Conservation (phyloP, 2,797 vertebrate genomes). For the Sebastes flavidus region DNA sequence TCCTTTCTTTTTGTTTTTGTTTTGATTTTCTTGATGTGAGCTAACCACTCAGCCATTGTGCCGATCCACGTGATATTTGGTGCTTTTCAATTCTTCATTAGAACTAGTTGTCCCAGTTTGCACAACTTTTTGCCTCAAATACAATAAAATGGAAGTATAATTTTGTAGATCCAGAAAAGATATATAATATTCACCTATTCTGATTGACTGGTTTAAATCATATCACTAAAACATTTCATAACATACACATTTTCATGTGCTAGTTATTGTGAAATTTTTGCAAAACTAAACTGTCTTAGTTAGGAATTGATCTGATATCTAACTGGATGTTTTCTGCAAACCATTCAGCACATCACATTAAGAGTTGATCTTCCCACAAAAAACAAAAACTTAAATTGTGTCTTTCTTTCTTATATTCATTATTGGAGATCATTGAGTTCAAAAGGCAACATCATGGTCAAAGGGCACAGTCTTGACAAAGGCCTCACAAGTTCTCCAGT, state of each 20-base stretch:
- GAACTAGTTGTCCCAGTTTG: background rate
- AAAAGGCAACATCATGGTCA: background rate
- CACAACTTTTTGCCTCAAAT: background rate
- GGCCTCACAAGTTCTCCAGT: background rate
- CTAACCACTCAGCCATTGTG: background rate
- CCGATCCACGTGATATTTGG: too few species aligned
- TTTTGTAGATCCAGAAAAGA: background rate
- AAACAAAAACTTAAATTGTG: background rate
- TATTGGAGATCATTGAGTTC: background rate
- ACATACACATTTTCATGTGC: background rate
- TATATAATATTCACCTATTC: background rate
- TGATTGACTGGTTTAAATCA: background rate
- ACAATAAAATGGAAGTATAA: too few species aligned
- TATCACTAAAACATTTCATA: background rate
- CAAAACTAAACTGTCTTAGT: background rate
- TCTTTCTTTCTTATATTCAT: background rate
- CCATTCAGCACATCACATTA: background rate
- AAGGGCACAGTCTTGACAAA: background rate
- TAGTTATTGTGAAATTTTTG: background rate
- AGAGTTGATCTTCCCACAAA: background rate
- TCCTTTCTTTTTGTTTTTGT: background rate
- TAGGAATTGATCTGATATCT: background rate
- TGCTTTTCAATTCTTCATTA: background rate
- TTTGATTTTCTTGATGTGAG: background rate
- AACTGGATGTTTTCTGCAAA: background rate